A percentile compares a stretch with the other conserved stretches of the same genome.
Evolutionary conservation across 2,113 vertebrate species (phyloP).

Genomic region (Hymenochirus boettgeri): DNA sequence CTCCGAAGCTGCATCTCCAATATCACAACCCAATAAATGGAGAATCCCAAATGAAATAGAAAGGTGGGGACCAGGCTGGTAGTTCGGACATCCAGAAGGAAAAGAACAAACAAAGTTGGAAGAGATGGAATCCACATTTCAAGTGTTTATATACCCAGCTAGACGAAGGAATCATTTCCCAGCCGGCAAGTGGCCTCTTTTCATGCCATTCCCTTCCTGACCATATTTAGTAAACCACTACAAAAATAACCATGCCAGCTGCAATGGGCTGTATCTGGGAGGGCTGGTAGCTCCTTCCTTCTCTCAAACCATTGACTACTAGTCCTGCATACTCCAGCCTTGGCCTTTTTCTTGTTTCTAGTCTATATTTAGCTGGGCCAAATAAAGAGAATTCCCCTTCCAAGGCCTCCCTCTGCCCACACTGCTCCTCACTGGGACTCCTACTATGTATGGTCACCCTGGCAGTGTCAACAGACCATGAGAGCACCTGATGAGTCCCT

Average conservation of each 20-base stretch:
- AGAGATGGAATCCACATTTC: conserved; percentile 70
- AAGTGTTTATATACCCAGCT: conserved; percentile 82
- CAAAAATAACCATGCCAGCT: conserved; percentile 92
- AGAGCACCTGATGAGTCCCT: neutral
- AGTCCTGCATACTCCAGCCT: conserved; percentile 57
- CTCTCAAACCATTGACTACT: conserved; percentile 60
- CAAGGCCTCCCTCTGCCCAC: conserved; percentile 53
- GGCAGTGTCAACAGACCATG: neutral
- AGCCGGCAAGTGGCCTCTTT: conserved; percentile 58
- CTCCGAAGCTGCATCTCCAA: no score
- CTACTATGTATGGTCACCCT: conserved; percentile 57
- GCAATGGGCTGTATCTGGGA: conserved; percentile 57
- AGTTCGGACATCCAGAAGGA: conserved; percentile 4
- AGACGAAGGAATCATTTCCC: conserved; percentile 70
- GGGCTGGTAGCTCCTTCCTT: conserved; percentile 57
- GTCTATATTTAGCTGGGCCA: conserved; percentile 77
- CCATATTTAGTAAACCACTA: conserved; percentile 97
- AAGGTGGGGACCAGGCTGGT: neutral
- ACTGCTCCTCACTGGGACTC: conserved; percentile 15
- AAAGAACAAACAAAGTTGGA: conserved; percentile 53
- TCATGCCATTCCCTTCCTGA: conserved; percentile 66
- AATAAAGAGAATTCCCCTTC: conserved; percentile 67
- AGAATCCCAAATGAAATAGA: neutral
- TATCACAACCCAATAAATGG: neutral
- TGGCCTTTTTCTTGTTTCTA: conserved; percentile 43